These are phyloP conservation scores for Selenia dentaria DNA, from an alignment of 2,888 invertebrate genomes.

Conservation along the genomic window DNA sequence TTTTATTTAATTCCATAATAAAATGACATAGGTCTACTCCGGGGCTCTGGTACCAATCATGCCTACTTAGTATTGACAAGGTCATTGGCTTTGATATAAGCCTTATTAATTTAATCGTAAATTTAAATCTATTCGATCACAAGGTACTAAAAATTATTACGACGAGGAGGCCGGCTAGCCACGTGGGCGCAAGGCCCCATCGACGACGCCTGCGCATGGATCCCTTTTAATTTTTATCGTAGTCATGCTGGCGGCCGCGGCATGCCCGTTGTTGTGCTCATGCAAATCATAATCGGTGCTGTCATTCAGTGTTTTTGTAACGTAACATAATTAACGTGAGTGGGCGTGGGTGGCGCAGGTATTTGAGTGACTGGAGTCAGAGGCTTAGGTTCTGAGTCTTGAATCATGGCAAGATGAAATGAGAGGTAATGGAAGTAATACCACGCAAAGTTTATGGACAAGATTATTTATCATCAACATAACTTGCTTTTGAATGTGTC, in stretches of 20 bases:
- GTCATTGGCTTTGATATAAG: too few species aligned
- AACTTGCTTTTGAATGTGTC: too few species aligned
- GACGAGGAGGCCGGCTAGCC: slow-evolving; percentile 13
- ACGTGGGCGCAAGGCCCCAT: slow-evolving; percentile 27
- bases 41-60: too few species aligned
- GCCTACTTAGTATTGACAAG: too few species aligned
- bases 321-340: slow-evolving; percentile 48
- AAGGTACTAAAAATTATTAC: background rate
- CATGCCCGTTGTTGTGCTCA: slow-evolving; percentile 47
- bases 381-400: slow-evolving; percentile 18
- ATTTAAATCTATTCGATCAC: too few species aligned
- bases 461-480: too few species aligned
- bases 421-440: too few species aligned
- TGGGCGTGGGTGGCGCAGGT: slow-evolving; percentile 51
- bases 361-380: slow-evolving; percentile 33
- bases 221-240: slow-evolving; percentile 27
- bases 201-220: slow-evolving; percentile 24
- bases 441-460: too few species aligned
- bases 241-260: slow-evolving; percentile 34
- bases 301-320: slow-evolving; percentile 68
- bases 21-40: too few species aligned
- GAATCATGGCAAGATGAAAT: slow-evolving; percentile 4
- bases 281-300: slow-evolving; percentile 61
- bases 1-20: too few species aligned
- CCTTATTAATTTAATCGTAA: too few species aligned